These are phyloP conservation scores for Lasioglossum oenotherae DNA, from an alignment of 2,888 invertebrate species.

Conservation along the genomic window DNA sequence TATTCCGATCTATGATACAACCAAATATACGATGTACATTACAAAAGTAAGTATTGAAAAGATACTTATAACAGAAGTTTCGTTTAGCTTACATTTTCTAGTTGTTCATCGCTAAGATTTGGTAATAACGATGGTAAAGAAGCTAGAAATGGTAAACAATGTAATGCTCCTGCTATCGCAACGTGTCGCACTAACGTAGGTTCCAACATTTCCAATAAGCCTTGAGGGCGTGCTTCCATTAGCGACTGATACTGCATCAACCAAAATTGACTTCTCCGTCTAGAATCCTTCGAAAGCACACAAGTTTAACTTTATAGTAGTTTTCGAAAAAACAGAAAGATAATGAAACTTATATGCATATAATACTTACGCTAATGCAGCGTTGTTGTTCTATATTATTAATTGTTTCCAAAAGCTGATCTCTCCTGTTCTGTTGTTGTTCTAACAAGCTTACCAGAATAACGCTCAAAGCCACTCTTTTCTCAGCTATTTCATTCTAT, in stretches of 20 bases:
- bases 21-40: constrained; percentile 17
- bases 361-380: constrained; percentile 76
- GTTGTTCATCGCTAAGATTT: constrained; percentile 86
- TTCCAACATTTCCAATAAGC: constrained; percentile 88
- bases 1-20: constrained; percentile 78
- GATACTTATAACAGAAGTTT: background rate
- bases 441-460: constrained; percentile 89
- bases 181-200: constrained; percentile 89
- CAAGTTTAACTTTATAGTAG: constrained; percentile 12
- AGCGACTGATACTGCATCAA: constrained; percentile 93
- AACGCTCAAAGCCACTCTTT: constrained; percentile 88
- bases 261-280: constrained; percentile 87
- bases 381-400: constrained; percentile 89
- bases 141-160: constrained; percentile 91
- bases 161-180: constrained; percentile 90
- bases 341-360: constrained; percentile 45
- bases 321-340: background rate
- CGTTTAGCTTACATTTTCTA: constrained; percentile 84
- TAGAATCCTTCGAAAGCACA: constrained; percentile 54
- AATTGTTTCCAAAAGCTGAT: constrained; percentile 89
- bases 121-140: constrained; percentile 84
- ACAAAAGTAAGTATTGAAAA: background rate
- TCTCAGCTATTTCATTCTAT: constrained; percentile 89
- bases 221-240: constrained; percentile 90
- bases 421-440: constrained; percentile 88